phyloP scores from a whole-genome alignment of 2,797 vertebrate genomes.

The Spheniscus humboldti region DNA sequence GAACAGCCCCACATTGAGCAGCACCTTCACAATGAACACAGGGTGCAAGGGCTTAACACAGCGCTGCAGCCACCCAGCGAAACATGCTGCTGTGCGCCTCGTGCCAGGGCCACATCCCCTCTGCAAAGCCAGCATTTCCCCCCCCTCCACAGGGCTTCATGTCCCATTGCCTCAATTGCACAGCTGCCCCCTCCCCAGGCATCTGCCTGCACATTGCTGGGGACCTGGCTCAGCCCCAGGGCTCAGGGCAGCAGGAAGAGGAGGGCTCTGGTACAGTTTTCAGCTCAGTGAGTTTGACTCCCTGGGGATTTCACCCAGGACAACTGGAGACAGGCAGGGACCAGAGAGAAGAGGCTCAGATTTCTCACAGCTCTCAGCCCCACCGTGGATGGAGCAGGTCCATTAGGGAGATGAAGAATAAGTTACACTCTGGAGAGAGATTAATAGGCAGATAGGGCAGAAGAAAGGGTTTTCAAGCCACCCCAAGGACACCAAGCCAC shows the following conservation, averaged over 20 bases:
- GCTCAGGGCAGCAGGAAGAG: fast-evolving
- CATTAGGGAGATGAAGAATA: fast-evolving
- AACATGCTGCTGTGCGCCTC: fast-evolving
- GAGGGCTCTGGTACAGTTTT: neutral
- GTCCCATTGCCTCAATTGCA: neutral
- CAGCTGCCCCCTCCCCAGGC: neutral
- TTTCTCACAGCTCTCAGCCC: neutral
- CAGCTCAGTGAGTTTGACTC: neutral
- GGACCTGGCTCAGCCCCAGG: neutral
- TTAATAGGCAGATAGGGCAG: neutral
- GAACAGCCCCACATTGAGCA: neutral
- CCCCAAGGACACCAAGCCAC: neutral
- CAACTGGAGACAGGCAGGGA: neutral
- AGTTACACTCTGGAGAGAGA: neutral
- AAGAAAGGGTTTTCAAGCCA: neutral
- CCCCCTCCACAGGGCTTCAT: fast-evolving
- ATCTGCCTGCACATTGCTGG: neutral
- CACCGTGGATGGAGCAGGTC: neutral
- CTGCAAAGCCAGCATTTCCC: neutral
- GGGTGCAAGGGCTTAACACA: neutral
- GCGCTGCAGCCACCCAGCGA: neutral
- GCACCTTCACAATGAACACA: neutral
- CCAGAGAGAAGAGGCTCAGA: neutral
- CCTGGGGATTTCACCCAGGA: neutral
- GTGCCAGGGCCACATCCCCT: neutral